Evolutionary conservation across 2,888 invertebrate genomes (phyloP), one percentile per base, ranked within the genome.

Genomic region (Nipponacmea schrenckii): DNA sequence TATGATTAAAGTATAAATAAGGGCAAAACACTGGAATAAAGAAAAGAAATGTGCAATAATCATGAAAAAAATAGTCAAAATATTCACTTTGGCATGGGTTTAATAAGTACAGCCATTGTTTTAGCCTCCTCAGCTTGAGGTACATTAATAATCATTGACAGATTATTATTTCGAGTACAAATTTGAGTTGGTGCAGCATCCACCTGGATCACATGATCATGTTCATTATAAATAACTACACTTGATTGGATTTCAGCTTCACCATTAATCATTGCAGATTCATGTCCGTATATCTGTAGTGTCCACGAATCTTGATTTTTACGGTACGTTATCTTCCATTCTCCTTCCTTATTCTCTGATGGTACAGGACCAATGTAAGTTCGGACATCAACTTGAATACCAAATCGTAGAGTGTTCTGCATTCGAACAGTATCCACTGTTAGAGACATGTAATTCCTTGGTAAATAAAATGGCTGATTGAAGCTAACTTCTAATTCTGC

Each of bases 321-420:
- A 44, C 88, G 78, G 80, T 89, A 89, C 2, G 86, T 88, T 46
- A 88, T 85, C 76, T 88, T 88, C 89, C 89, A 89, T 67, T 89
- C 88, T 0, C 86, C 88, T 44, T 85, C 87, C 1, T 83, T 76
- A 15, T 72, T 71, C 46, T 84, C 83, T 4, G 82, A 81, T 0
- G 88, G 88, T 5, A 88, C 88, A 0, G 88, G 86, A 2, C 88
- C 87, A 5, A 83, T 83, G 70, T 85, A 84, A n/a, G 86, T 88
- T 45, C 83, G 80, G 1, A 88, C 88, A 74, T 89, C 89, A 2
- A 88, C 87, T 74, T 88, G 88, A 44, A 88, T 86, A 5, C 88
- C 88, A 76, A 88, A 89, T 24, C 89, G 77, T 17, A 87, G 75
- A 0, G 87, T 86, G 74, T 88, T 89, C 78, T 88, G 87, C 83